Conservation (phyloP, 2,797 vertebrate genomes). For the Parotocinclus haroldoi region DNA sequence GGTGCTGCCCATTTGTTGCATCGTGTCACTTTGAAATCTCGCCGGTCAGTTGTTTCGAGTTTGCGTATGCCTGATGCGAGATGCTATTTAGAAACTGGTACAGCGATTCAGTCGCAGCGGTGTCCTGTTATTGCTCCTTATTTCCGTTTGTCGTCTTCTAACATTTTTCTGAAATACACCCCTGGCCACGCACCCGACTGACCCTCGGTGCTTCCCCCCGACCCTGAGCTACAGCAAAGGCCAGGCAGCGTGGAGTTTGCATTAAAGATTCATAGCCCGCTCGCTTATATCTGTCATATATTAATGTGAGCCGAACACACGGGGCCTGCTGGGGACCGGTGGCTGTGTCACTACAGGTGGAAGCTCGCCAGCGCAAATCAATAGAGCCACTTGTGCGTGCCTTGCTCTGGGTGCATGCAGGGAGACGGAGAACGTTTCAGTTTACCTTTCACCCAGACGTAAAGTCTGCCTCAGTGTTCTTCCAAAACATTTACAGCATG, state of each 20-base stretch:
- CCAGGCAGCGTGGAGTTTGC: constrained; percentile 24
- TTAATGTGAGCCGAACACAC: constrained; percentile 52
- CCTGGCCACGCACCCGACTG: constrained; percentile 24
- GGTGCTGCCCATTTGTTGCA: no score
- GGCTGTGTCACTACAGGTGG: constrained; percentile 41
- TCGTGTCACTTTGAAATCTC: no score
- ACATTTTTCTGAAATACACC: constrained; percentile 1
- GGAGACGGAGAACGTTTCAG: constrained; percentile 22
- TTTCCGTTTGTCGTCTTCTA: not conserved
- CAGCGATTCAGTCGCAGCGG: no score
- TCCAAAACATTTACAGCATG: no score
- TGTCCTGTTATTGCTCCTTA: not conserved
- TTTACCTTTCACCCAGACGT: constrained; percentile 30
- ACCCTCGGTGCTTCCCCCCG: constrained; percentile 30
- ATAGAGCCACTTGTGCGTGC: constrained; percentile 45
- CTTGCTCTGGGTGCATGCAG: constrained; percentile 30
- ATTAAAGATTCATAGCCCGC: constrained; percentile 54
- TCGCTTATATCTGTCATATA: constrained; percentile 51
- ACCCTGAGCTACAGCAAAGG: constrained; percentile 34
- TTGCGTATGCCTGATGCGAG: no score
- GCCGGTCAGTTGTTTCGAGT: no score
- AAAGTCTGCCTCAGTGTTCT: constrained; percentile 45
- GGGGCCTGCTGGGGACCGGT: constrained; percentile 41
- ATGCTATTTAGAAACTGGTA: no score
- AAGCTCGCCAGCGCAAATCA: constrained; percentile 51